These are phyloP conservation scores for Diaprepes abbreviatus DNA, from an alignment of 2,888 invertebrate genomes.

Conservation along the genomic window DNA sequence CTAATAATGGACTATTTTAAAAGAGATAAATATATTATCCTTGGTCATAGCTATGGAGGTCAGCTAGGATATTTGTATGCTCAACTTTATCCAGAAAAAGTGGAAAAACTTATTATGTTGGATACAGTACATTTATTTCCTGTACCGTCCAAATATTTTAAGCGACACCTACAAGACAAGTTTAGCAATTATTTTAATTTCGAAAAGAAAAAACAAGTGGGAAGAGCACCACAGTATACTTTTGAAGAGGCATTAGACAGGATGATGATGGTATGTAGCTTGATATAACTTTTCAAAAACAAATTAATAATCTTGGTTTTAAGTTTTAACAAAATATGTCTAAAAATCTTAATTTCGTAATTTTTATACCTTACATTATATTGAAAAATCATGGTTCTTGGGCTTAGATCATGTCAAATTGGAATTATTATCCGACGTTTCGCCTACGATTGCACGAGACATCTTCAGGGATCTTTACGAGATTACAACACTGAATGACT, in stretches of 20 bases:
- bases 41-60: conserved; percentile 70
- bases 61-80: conserved; percentile 65
- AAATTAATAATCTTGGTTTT: no score
- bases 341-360: no score
- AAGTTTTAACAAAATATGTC: no score
- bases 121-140: conserved; percentile 64
- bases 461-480: no score
- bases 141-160: conserved; percentile 53
- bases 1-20: conserved; percentile 60
- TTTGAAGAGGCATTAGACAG: conserved; percentile 69
- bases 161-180: conserved; percentile 60
- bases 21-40: conserved; percentile 59
- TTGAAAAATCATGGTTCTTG: no score
- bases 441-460: no score
- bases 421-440: no score
- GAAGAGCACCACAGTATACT: conserved; percentile 63
- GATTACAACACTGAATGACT: no score
- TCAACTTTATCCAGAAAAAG: conserved; percentile 65
- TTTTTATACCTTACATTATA: no score
- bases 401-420: no score
- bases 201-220: conserved; percentile 55
- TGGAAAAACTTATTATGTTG: conserved; percentile 67
- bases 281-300: no score
- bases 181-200: conserved; percentile 64
- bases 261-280: conserved; percentile 58